Percentiles rank a stretch among this genome's conserved stretches.
Evolutionary conservation across 30 jellyfish, hydroid and myxozoan genomes (phyloP).

Genomic region (Sanderia malayensis): DNA sequence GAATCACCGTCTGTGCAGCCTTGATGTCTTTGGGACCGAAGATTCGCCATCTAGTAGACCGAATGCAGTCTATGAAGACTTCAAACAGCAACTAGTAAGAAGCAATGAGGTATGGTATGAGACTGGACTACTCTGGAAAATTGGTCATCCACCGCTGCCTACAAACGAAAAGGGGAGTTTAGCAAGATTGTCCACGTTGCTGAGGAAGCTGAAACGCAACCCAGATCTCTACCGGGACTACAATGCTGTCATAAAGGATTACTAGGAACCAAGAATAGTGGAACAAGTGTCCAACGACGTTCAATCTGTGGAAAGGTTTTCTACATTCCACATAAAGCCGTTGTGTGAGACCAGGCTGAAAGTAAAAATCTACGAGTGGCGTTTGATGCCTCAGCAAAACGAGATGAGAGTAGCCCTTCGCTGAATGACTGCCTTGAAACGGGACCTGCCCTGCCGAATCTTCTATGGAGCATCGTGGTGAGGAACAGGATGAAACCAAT

Average conservation of each 20-base stretch:
- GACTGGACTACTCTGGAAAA: conserved; percentile 3
- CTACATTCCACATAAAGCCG: conserved; percentile 58
- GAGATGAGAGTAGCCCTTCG: background rate
- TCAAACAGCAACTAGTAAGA: conserved; percentile 22
- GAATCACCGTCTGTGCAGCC: background rate
- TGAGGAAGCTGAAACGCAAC: conserved; percentile 35
- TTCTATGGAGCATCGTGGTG: background rate
- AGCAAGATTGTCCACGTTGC: conserved; percentile 35
- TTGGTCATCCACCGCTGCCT: conserved; percentile 7
- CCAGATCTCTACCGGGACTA: conserved; percentile 50
- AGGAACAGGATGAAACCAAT: background rate
- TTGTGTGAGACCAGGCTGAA: conserved; percentile 32
- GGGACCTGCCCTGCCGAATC: background rate
- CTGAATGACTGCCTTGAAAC: background rate
- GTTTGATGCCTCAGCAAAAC: conserved; percentile 37
- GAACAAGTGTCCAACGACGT: conserved; percentile 18
- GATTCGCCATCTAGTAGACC: conserved; percentile 21
- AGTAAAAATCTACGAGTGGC: conserved; percentile 14
- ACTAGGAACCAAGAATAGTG: conserved; percentile 48
- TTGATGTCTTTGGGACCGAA: conserved; percentile 41
- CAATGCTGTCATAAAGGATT: conserved; percentile 33
- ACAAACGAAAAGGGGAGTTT: conserved; percentile 51
- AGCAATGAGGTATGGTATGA: background rate
- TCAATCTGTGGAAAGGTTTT: conserved; percentile 23
- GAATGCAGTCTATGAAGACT: conserved; percentile 11